Base-by-base conservation (phyloP, 2,113 vertebrate species). In the Herpailurus yagouaroundi region DNA sequence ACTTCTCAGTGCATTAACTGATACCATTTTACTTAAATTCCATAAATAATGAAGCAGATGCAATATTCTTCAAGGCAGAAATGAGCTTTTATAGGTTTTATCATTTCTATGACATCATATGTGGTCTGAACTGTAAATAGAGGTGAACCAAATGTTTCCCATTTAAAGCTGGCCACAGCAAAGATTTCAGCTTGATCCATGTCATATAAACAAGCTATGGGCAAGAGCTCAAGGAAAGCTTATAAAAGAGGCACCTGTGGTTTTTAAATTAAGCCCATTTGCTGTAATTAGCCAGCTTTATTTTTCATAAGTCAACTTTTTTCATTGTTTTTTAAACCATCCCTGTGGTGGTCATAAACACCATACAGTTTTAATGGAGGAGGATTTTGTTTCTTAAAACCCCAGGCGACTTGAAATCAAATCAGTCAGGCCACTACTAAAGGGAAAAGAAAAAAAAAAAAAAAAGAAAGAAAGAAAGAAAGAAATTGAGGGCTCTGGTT, bases 191-290 rank as follows among this genome's bases (percentile, higher is more conserved):
- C 29, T 0, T 71, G 45, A 86, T 79, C 92, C 60, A 93, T 97
- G 97, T 96, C 95, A 88, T 98, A 97, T 97, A 98, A 98, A 98
- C 96, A 96, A 93, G 93, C 64, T 92, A 95, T 88, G 91, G 97
- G 97, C 97, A 98, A 97, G 83, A 98, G 45, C 96, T 98, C 98
- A 99, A 98, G 84, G 97, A 98, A 98, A 98, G 73, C 98, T 98
- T 97, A 95, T 98, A 97, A 98, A 99, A 98, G 84, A 95, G 97
- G 94, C 98, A 99, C 98, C 98, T 97, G 97, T 97, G 97, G 91
- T 96, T 98, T 98, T 96, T 93, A 98, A 97, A 98, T 98, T 98
- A 98, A 98, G 95, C 85, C 95, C 2, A 41, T 98, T 98, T 98
- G 97, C 93, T 97, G 52, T 98, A 98, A 99, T 99, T 98, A 99